phyloP scores from a whole-genome alignment of 2,797 vertebrate genomes.

The Clarias laeviceps region DNA sequence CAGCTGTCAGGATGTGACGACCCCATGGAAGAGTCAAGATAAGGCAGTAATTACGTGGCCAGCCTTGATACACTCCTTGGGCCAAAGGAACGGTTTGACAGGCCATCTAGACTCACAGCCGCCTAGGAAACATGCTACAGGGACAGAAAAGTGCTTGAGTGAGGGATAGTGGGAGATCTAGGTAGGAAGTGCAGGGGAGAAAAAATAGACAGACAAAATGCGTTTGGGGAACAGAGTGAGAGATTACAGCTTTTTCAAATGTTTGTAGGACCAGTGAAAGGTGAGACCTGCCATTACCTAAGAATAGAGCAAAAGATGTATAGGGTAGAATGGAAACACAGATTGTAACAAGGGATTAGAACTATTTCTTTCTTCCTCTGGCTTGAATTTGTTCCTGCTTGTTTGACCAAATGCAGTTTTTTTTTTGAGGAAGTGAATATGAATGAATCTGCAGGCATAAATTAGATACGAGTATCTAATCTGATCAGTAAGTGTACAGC shows the following conservation, averaged over 20 bases:
- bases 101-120: slow-evolving; percentile 46
- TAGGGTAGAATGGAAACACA: slow-evolving; percentile 4
- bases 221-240: slow-evolving; percentile 19
- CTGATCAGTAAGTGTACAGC: not conserved
- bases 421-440: not conserved
- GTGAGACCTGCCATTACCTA: slow-evolving; percentile 30
- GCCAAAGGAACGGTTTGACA: slow-evolving; percentile 34
- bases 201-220: slow-evolving; percentile 26
- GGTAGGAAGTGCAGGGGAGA: slow-evolving; percentile 20
- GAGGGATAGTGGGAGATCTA: slow-evolving; percentile 22
- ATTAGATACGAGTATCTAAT: not conserved
- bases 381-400: not conserved
- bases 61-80: slow-evolving; percentile 61
- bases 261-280: slow-evolving; percentile 7
- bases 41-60: slow-evolving; percentile 74
- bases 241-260: slow-evolving; percentile 29
- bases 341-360: slow-evolving; percentile 11
- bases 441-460: not conserved
- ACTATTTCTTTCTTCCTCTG: not conserved
- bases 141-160: slow-evolving; percentile 47
- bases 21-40: slow-evolving; percentile 71
- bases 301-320: slow-evolving; percentile 14
- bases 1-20: slow-evolving; percentile 70
- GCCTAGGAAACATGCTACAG: slow-evolving; percentile 56
- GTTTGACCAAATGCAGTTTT: not conserved